Base-by-base conservation (phyloP, 2,113 vertebrate species). In the Sylvilagus bachmani region DNA sequence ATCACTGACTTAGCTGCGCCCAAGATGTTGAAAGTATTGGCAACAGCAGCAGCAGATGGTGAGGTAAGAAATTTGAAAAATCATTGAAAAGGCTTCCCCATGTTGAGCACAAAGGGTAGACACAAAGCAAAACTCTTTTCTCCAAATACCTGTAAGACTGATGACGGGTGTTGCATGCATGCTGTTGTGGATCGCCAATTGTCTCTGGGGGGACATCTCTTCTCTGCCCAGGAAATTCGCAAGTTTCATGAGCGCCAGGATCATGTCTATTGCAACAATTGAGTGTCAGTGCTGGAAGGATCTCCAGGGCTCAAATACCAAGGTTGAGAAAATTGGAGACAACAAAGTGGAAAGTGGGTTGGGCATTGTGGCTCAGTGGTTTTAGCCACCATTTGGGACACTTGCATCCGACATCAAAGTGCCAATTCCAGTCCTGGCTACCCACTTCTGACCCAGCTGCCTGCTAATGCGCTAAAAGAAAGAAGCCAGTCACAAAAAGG, bases 11-110 rank as follows among this genome's bases (percentile, higher is more conserved):
- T 49, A 80, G 19, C 74, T 61, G 79, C 38, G 81, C 55, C 71
- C 58, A 44, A 85, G 67, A 91, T 9, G 1, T 77, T 44, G 73
- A 94, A 94, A 84, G 87, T 86, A 82, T 36, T 93, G 92, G 90
- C 25, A 21, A 73, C 4, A 10, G 66, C 4, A 8, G 58, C 55
- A 86, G 88, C 78, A 79, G 86, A 27, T 89, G 61, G 85, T 90
- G 66, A 4, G 16, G 74, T 36, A 58, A 86, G 67, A 91, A 84
- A 93, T 29, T 77, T 64, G 22, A 89, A 96, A 92, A 77, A 58
- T 70, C 64, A 66, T 80, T 6, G 14, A 83, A 79, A 95, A 93
- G 77, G 2, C 10, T 93, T 94, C 38, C 61, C 85, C 61, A n/a
- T 75, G 33, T 95, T 78, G 73, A 61, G 31, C 44, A 7, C 86